These are phyloP conservation scores for Hafferia zeledoni DNA, from an alignment of 2,797 vertebrate genomes.

Conservation along the genomic window DNA sequence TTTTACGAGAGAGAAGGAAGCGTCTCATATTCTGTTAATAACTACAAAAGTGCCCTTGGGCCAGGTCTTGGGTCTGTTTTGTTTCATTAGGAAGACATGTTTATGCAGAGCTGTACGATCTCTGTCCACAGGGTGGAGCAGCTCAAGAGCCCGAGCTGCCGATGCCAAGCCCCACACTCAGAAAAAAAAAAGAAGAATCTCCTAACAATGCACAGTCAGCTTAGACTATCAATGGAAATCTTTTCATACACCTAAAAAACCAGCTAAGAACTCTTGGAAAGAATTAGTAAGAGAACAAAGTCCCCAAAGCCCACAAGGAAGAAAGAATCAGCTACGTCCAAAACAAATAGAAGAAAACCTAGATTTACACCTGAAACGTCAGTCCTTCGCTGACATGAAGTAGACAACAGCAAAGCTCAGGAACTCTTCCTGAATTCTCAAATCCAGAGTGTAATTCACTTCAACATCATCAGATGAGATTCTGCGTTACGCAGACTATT, in stretches of 20 bases:
- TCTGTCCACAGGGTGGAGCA: slow-evolving; percentile 65
- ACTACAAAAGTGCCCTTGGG: background rate
- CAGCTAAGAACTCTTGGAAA: background rate
- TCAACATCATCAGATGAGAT: background rate
- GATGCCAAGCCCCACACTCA: background rate
- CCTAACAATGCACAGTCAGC: background rate
- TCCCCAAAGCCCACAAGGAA: background rate
- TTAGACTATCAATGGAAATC: background rate
- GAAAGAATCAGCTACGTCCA: background rate
- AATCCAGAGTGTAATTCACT: background rate
- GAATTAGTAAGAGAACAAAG: background rate
- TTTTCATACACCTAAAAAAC: background rate
- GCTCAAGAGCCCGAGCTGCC: background rate
- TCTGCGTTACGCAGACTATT: background rate
- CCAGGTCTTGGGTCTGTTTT: background rate
- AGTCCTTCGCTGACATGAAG: background rate
- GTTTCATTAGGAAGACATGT: background rate
- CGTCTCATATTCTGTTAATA: background rate
- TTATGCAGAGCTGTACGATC: background rate
- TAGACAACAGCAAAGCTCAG: background rate
- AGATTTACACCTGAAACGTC: background rate
- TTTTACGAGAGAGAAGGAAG: background rate
- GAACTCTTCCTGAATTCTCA: background rate
- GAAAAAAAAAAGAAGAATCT: background rate
- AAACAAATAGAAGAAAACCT: background rate